These are phyloP conservation scores for Drosophila anomalipes DNA, from an alignment of 2,888 invertebrate species.

Conservation along the genomic window DNA sequence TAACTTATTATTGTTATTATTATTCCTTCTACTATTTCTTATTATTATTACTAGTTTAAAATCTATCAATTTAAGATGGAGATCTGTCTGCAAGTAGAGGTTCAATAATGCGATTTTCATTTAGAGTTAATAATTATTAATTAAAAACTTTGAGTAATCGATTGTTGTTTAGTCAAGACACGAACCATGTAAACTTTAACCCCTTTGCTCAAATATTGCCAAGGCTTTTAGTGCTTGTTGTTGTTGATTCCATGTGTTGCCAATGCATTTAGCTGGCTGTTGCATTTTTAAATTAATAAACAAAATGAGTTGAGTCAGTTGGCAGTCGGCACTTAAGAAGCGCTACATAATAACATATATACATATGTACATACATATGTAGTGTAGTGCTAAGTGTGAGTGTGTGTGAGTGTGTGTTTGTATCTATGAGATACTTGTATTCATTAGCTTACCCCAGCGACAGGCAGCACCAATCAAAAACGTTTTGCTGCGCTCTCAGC, in stretches of 20 bases:
- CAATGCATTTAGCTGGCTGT: constrained; percentile 46
- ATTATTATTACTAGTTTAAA: neutral
- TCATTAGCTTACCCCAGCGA: constrained; percentile 59
- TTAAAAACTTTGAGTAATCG: neutral
- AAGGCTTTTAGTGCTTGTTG: constrained; percentile 2
- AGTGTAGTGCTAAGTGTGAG: neutral
- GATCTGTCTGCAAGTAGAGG: neutral
- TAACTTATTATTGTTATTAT: neutral
- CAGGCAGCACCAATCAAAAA: constrained; percentile 62
- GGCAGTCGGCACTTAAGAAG: constrained; percentile 45
- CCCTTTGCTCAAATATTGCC: constrained; percentile 32
- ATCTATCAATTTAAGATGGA: neutral
- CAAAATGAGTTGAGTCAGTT: constrained; percentile 49
- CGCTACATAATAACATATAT: constrained; percentile 9
- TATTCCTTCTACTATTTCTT: neutral
- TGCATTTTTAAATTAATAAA: constrained; percentile 64
- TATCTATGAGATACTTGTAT: constrained; percentile 67
- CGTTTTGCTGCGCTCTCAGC: constrained; percentile 46
- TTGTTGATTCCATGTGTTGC: constrained; percentile 52
- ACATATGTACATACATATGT: neutral
- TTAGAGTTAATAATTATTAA: neutral
- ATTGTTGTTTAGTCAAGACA: constrained; percentile 31
- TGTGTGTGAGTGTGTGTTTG: constrained; percentile 11
- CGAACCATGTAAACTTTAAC: constrained; percentile 19
- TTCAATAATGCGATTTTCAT: neutral